Base-by-base conservation (phyloP, 2,888 invertebrate genomes). In the Ophion ventricosus region DNA sequence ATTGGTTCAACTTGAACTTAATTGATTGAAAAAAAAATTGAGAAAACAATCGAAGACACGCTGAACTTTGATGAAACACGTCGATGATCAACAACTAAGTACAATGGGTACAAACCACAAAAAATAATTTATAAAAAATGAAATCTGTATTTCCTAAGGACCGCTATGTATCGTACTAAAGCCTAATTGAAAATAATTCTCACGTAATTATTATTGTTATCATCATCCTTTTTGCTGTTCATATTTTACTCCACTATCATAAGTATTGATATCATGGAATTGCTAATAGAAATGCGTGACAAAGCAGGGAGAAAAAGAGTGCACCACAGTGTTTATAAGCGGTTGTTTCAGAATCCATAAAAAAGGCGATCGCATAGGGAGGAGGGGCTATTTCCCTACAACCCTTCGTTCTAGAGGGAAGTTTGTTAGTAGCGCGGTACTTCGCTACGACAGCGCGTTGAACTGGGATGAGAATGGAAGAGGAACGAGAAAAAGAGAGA, bases 361-460 rank as follows among this genome's bases (percentile, higher is more conserved):
- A 61, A 63, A 63, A 23, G 66, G 7, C 35, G 49, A 23, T 29
- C 17, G 14, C 64, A 35, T 7, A n/a, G n/a, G n/a, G 49, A 49
- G 56, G 40, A 67, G 14, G 49, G 49, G 49, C 49, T 14, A 35
- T 35, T 35, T 35, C 17, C 49, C 49, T 49, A 4, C 17, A 49
- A 49, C 49, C 49, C 61, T 56, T 63, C 56, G 72, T 64, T 56
- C 17, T 23, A 57, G 8, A 11, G 20, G 35, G 29, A 35, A 73
- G 74, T 84, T 81, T 77, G 78, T 84, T 78, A 84, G 81, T 78
- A 84, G 81, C 69, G 70, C 57, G 26, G 78, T 81, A 75, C 64
- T 78, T 67, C 40, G 49, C 54, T 59, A 70, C 69, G 77, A 67
- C 40, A 17, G 29, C 61, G 75, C 66, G 76, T 77, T 59, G 70